phyloP scores from a whole-genome alignment of 2,113 vertebrate species.

The Sander lucioperca region DNA sequence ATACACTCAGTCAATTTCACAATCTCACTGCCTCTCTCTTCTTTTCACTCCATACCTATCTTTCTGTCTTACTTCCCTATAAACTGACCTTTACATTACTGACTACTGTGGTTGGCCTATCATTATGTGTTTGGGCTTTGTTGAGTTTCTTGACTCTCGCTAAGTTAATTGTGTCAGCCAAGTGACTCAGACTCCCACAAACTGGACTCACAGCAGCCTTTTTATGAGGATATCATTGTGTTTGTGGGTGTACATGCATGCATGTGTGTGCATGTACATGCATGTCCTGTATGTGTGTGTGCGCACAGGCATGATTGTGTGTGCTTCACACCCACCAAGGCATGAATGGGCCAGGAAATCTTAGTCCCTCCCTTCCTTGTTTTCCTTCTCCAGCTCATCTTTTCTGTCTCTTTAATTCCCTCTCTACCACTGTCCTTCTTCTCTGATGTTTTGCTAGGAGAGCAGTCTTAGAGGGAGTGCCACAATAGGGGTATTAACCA shows the following conservation, averaged over 20 bases:
- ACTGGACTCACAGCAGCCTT: conserved; percentile 15
- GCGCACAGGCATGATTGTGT: neutral
- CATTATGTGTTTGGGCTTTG: conserved; percentile 45
- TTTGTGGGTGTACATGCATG: neutral
- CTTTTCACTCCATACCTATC: conserved; percentile 3
- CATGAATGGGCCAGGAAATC: conserved; percentile 62
- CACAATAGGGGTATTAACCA: conserved; percentile 77
- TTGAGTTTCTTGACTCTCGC: conserved; percentile 30
- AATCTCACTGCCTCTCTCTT: conserved; percentile 37
- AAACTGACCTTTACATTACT: conserved; percentile 65
- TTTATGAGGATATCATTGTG: conserved; percentile 26
- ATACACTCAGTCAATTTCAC: conserved; percentile 74
- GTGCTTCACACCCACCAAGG: conserved; percentile 28
- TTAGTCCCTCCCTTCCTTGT: conserved; percentile 42
- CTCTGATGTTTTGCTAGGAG: conserved; percentile 45
- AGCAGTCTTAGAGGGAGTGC: conserved; percentile 51
- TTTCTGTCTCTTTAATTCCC: conserved; percentile 64
- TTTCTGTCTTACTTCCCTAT: conserved; percentile 18
- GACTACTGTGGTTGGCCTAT: conserved; percentile 13
- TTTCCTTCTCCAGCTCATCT: conserved; percentile 61
- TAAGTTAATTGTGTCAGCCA: conserved; percentile 44
- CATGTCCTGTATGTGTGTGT: neutral
- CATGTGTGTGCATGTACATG: neutral
- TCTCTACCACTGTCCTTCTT: conserved; percentile 44
- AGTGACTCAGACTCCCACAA: conserved; percentile 31